Conservation (phyloP, 2,888 invertebrate species). For the Nemoura dubitans region DNA sequence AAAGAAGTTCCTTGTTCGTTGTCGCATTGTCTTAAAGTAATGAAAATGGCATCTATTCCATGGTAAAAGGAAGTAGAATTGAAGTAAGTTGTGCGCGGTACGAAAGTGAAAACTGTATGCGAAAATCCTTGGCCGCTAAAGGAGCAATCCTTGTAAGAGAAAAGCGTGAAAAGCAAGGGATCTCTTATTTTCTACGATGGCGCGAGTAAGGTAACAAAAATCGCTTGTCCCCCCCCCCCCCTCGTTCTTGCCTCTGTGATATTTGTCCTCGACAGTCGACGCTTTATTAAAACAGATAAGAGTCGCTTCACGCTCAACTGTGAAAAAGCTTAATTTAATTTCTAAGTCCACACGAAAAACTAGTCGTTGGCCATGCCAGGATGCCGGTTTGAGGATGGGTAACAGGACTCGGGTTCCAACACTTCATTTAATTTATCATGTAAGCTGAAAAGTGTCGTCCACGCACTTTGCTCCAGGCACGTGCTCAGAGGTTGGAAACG, state of each 20-base stretch:
- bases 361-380: not conserved
- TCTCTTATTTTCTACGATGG: not conserved
- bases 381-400: not conserved
- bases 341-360: not conserved
- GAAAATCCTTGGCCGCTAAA: too few species aligned
- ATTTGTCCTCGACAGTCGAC: not conserved
- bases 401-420: not conserved
- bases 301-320: not conserved
- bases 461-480: not conserved
- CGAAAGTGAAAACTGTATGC: too few species aligned
- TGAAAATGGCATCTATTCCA: too few species aligned
- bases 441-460: not conserved
- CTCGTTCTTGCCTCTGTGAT: not conserved
- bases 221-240: not conserved
- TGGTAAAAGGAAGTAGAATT: too few species aligned
- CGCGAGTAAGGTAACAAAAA: not conserved
- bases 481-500: not conserved
- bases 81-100: too few species aligned
- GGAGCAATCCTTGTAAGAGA: not conserved
- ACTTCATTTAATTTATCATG: constrained; percentile 5
- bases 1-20: too few species aligned
- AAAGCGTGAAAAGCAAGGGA: not conserved
- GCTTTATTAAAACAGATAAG: not conserved
- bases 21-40: too few species aligned
- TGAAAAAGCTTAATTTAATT: constrained; percentile 7